Percentiles rank a stretch among this genome's conserved stretches.
These are phyloP conservation scores for Ips typographus DNA, from an alignment of 1,140 invertebrate species.

Conservation along the genomic window DNA sequence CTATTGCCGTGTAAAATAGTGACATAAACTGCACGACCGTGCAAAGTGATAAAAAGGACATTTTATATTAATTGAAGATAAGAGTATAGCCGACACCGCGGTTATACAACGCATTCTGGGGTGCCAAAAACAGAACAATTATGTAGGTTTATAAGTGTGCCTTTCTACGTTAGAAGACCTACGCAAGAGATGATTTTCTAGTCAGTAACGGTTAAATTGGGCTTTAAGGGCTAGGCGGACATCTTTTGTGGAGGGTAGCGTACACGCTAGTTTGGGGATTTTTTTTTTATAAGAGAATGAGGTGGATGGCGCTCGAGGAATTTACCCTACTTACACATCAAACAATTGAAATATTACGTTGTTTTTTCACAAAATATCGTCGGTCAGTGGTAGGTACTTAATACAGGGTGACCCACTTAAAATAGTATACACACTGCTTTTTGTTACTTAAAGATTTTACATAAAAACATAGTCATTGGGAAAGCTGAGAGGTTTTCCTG, in stretches of 20 bases:
- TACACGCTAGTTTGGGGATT: constrained; percentile 22
- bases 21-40: constrained; percentile 44
- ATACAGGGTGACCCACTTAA: constrained; percentile 23
- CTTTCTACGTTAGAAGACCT: constrained; percentile 39
- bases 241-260: constrained; percentile 30
- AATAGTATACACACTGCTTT: background rate
- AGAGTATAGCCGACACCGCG: constrained; percentile 32
- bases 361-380: background rate
- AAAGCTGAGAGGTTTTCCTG: too few relatives aligned
- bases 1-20: constrained; percentile 44
- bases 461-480: background rate
- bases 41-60: constrained; percentile 47
- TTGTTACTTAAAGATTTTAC: background rate
- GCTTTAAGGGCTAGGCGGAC: constrained; percentile 27
- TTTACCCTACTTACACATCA: constrained; percentile 17
- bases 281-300: background rate
- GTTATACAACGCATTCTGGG: constrained; percentile 43
- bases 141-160: constrained; percentile 46
- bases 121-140: constrained; percentile 49
- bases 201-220: constrained; percentile 24
- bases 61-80: constrained; percentile 43
- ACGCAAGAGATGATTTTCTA: constrained; percentile 36
- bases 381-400: constrained; percentile 18
- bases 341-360: background rate
- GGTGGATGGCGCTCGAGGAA: constrained; percentile 7